Base-by-base conservation (phyloP, 1,140 invertebrate genomes). In the Calycopis cecrops region DNA sequence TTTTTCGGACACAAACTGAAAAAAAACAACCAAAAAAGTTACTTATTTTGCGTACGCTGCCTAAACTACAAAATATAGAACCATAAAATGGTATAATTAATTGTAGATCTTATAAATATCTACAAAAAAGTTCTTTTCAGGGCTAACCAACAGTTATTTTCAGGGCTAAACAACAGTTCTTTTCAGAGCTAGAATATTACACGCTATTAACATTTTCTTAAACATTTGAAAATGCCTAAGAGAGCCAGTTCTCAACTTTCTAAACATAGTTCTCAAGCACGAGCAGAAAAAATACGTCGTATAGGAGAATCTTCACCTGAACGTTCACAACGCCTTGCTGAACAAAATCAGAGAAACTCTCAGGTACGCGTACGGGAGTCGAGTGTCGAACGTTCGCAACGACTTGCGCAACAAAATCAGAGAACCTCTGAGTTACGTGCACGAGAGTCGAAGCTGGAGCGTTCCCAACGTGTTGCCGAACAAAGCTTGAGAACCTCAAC, bases 181-280 rank as follows among this genome's bases (percentile, higher is more conserved):
- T 37, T 37, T 37, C 10, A 11, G 35, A 37, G 12, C 35, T 11
- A 37, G 9, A 16, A 11, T n/a, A n/a, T n/a, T n/a, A n/a, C n/a
- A n/a, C n/a, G n/a, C n/a, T n/a, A n/a, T n/a, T n/a, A n/a, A n/a
- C n/a, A n/a, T n/a, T n/a, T n/a, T n/a, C n/a, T n/a, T n/a, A n/a
- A n/a, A n/a, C n/a, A n/a, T 12, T 44, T 44, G 4, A 65, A 65
- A 48, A 65, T 65, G 59, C 59, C 63, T 49, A 62, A 44, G 12
- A 65, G 50, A 65, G 10, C 35, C 28, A 65, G 50, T 42, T 65
- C 57, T 50, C 63, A 65, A 58, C 58, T 60, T 50, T 60, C 55
- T 50, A 60, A 48, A 55, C 35, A 55, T 62, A 56, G 60, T 35
- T 60, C 57, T 34, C 55, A 60, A 42, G 57, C 63, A 21, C 35